Evolutionary conservation across 2,888 invertebrate species (phyloP).

Genomic region (Eucera pruinosa): DNA sequence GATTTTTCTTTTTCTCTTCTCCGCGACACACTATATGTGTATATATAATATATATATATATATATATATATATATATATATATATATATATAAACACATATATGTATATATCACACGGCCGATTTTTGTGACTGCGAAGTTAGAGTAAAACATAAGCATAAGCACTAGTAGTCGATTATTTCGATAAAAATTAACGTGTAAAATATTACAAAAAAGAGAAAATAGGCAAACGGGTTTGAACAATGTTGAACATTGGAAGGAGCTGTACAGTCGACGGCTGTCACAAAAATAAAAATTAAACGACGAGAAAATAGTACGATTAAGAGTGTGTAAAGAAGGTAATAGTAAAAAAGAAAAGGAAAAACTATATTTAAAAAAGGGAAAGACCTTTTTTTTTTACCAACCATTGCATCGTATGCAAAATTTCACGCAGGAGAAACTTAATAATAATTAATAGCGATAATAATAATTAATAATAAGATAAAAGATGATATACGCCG

Average conservation of each 20-base stretch:
- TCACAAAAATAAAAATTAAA: constrained; percentile 22
- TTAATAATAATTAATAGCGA: constrained; percentile 68
- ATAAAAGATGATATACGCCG: constrained; percentile 59
- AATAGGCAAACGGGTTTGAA: constrained; percentile 19
- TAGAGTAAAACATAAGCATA: constrained; percentile 70
- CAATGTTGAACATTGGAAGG: constrained; percentile 43
- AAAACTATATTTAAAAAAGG: constrained; percentile 24
- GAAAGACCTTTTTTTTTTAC: too few relatives aligned
- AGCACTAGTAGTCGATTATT: constrained; percentile 67
- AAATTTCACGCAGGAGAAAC: constrained; percentile 72
- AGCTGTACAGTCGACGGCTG: constrained; percentile 50
- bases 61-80: constrained; percentile 27
- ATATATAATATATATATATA: constrained; percentile 60
- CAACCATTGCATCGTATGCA: constrained; percentile 76
- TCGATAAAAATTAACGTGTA: constrained; percentile 57
- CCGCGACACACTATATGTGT: constrained; percentile 49
- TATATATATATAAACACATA: constrained; percentile 29
- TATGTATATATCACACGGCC: constrained; percentile 73
- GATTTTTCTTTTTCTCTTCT: constrained; percentile 44
- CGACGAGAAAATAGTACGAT: constrained; percentile 29
- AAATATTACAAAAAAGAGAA: constrained; percentile 25
- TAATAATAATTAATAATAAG: constrained; percentile 70
- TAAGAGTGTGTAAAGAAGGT: constrained; percentile 20
- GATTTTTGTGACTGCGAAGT: constrained; percentile 82
- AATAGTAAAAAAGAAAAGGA: constrained; percentile 35